Evolutionary conservation across 2,797 vertebrate species (phyloP).

Genomic region (Chromis chromis): DNA sequence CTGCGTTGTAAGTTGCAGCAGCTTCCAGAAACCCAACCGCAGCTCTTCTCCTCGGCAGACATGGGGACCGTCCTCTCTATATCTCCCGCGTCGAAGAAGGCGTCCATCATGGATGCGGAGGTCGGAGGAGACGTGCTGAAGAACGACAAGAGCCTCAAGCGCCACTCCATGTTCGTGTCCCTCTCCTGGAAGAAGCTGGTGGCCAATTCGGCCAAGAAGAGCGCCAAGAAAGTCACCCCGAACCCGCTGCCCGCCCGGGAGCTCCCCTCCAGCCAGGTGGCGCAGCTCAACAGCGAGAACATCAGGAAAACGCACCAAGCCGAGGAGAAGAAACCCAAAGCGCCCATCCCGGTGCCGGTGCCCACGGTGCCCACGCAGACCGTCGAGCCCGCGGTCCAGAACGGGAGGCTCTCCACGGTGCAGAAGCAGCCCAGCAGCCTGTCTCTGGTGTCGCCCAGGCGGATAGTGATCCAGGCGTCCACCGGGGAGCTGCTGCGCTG

Average conservation of each 20-base stretch:
- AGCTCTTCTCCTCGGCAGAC: slow-evolving; percentile 65
- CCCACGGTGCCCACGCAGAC: slow-evolving; percentile 79
- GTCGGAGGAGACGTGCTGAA: slow-evolving; percentile 78
- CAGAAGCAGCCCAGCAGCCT: slow-evolving; percentile 82
- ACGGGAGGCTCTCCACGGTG: slow-evolving; percentile 64
- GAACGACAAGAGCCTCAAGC: slow-evolving; percentile 90
- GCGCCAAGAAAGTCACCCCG: slow-evolving; percentile 82
- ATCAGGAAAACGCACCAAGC: slow-evolving; percentile 82
- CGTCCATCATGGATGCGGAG: slow-evolving; percentile 83
- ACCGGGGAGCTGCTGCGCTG: slow-evolving; percentile 96
- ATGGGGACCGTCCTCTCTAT: slow-evolving; percentile 98
- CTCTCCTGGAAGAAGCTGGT: slow-evolving; percentile 93
- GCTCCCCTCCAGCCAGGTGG: slow-evolving; percentile 72
- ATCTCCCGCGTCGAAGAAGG: slow-evolving; percentile 85
- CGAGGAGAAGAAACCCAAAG: slow-evolving; percentile 87
- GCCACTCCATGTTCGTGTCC: slow-evolving; percentile 90
- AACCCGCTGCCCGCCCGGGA: slow-evolving; percentile 64
- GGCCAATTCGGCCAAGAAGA: slow-evolving; percentile 90
- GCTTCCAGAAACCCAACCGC: slow-evolving; percentile 55
- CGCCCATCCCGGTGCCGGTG: slow-evolving; percentile 84
- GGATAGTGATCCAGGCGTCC: slow-evolving; percentile 94
- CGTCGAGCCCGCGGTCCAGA: slow-evolving; percentile 44
- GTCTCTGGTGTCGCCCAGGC: slow-evolving; percentile 86
- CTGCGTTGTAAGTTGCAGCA: slow-evolving; percentile 60
- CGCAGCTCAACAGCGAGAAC: slow-evolving; percentile 84